Conservation (phyloP, 2,797 vertebrate species). For the Emydoidea blandingii region DNA sequence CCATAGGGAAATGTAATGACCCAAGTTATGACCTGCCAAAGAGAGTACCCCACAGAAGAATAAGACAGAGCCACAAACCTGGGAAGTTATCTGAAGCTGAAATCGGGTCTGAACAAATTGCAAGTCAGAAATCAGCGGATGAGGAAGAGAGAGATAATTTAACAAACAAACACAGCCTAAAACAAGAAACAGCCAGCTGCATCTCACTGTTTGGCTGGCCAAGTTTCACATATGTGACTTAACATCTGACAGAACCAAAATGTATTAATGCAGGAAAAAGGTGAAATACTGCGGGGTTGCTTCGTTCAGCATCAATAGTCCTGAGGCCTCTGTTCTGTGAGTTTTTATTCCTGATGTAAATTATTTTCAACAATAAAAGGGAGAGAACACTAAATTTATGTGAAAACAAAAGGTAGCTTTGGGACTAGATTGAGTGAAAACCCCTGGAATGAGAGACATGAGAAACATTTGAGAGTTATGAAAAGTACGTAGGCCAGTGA, state of each 20-base stretch:
- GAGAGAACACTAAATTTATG: not conserved
- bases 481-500: not conserved
- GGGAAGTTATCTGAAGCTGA: slow-evolving; percentile 60
- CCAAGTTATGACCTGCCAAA: slow-evolving; percentile 77
- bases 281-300: not conserved
- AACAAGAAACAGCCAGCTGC: not conserved
- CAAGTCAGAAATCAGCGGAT: slow-evolving; percentile 26
- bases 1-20: slow-evolving; percentile 79
- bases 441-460: not conserved
- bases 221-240: not conserved
- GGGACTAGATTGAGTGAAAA: not conserved
- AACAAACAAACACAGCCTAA: not conserved
- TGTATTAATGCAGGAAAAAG: slow-evolving; percentile 19
- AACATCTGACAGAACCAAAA: slow-evolving; percentile 3
- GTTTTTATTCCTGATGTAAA: not conserved
- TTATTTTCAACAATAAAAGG: not conserved
- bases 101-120: slow-evolving; percentile 53
- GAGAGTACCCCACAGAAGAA: slow-evolving; percentile 2
- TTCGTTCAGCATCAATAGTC: not conserved
- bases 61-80: slow-evolving; percentile 52
- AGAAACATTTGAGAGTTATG: not conserved
- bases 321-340: not conserved
- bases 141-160: slow-evolving; percentile 32
- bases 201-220: not conserved
- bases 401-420: not conserved